These are phyloP conservation scores for Mustelus asterias DNA, from an alignment of 2,113 vertebrate genomes.

Conservation along the genomic window DNA sequence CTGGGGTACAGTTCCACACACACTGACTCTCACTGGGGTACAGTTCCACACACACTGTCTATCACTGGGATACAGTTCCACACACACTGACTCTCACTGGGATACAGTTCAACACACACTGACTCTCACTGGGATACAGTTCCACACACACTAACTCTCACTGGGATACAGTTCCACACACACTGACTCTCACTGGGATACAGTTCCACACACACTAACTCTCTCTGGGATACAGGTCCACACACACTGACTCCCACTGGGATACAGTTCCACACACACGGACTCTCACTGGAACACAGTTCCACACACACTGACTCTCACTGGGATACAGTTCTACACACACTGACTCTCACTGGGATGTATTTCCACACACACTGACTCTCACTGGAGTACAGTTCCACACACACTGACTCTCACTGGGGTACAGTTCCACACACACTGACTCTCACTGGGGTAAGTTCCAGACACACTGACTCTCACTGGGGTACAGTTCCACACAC, in stretches of 20 bases:
- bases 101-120: not conserved
- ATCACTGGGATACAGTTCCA: not conserved
- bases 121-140: not conserved
- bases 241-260: slow-evolving; percentile 9
- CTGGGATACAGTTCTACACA: not conserved
- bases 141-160: not conserved
- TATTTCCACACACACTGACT: not conserved
- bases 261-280: not conserved
- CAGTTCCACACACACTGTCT: not conserved
- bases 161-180: not conserved
- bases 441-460: not conserved
- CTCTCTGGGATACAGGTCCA: too few species aligned
- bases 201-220: not conserved
- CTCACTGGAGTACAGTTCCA: not conserved
- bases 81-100: not conserved
- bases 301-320: not conserved
- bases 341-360: not conserved
- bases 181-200: not conserved
- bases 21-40: not conserved
- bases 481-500: not conserved
- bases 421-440: not conserved
- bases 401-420: not conserved
- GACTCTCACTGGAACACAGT: not conserved
- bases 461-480: not conserved
- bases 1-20: not conserved